Evolutionary conservation across 1,140 invertebrate genomes (phyloP).

Genomic region (Pachyrhynchus sulphureomaculatus): DNA sequence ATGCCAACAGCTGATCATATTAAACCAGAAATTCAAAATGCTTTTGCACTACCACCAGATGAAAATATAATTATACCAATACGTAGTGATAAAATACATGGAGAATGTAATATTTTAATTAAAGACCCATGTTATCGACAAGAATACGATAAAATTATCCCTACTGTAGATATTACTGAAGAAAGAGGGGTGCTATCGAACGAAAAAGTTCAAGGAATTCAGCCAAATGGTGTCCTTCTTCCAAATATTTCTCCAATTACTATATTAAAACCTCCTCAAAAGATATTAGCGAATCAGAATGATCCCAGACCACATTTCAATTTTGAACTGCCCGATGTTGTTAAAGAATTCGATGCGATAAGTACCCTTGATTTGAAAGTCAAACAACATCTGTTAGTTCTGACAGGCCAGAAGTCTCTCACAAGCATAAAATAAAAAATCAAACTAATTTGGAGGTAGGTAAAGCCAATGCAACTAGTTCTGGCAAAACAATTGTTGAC

Average conservation of each 20-base stretch:
- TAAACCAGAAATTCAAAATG: neutral
- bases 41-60: too few species aligned
- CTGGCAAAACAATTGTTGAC: neutral
- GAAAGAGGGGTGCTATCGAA: neutral
- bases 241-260: neutral
- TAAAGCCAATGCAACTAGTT: neutral
- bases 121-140: neutral
- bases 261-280: neutral
- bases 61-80: neutral
- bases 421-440: too few species aligned
- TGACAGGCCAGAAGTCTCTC: too few species aligned
- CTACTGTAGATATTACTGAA: neutral
- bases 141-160: neutral
- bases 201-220: neutral
- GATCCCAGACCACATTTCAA: too few species aligned
- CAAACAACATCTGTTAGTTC: too few species aligned
- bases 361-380: too few species aligned
- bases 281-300: neutral
- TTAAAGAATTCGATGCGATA: too few species aligned
- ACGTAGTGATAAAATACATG: neutral
- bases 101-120: conserved; percentile 1
- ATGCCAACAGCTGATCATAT: neutral
- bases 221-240: neutral
- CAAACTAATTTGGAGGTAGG: neutral
- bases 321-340: too few species aligned